Conservation (phyloP, 2,113 vertebrate species). For the Felis chaus region DNA sequence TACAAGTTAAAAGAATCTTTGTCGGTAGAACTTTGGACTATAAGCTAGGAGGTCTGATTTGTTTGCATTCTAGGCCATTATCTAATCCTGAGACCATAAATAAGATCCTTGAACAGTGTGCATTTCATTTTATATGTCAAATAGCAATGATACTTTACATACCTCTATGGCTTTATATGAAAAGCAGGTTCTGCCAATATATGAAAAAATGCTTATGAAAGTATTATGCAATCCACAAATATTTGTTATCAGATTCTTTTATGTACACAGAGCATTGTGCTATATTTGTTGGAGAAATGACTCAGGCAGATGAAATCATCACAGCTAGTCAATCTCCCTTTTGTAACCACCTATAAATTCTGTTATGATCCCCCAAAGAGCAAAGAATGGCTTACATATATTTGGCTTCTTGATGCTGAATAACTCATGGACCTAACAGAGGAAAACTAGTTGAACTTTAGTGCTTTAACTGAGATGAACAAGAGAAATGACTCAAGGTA, state of each 20-base stretch:
- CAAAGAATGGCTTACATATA: not conserved
- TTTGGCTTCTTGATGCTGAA: not conserved
- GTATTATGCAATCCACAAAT: slow-evolving; percentile 22
- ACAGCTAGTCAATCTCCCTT: not conserved
- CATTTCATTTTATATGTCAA: slow-evolving; percentile 51
- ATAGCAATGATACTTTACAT: slow-evolving; percentile 51
- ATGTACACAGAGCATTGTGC: not conserved
- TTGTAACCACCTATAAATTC: slow-evolving; percentile 19
- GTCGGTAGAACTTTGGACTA: not conserved
- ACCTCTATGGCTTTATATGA: slow-evolving; percentile 25
- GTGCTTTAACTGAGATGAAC: not conserved
- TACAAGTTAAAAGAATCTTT: not conserved
- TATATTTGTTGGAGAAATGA: not conserved
- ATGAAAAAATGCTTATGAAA: slow-evolving; percentile 37
- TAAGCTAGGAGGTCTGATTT: not conserved
- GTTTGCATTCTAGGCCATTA: slow-evolving; percentile 4
- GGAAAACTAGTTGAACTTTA: not conserved
- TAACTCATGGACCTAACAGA: not conserved
- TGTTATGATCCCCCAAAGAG: not conserved
- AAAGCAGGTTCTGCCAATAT: slow-evolving; percentile 18
- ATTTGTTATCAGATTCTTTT: slow-evolving; percentile 42
- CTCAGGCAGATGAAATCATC: slow-evolving; percentile 27
- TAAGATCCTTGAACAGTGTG: slow-evolving; percentile 9
- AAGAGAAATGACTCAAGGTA: not conserved
- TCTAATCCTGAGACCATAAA: slow-evolving; percentile 1